Conservation (phyloP, 2,888 invertebrate genomes). For the Pachydiplax longipennis region DNA sequence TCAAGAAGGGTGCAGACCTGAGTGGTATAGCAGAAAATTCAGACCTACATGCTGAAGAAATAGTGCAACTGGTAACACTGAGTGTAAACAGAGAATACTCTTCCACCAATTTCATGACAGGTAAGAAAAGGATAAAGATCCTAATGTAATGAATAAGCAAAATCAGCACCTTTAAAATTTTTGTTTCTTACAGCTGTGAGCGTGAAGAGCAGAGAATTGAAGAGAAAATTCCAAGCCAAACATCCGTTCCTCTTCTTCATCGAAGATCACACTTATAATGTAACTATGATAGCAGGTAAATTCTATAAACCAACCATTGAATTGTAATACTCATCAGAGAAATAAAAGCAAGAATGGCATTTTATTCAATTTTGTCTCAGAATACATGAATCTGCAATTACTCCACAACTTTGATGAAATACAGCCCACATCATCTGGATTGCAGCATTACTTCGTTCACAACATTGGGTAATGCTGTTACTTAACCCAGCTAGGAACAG, state of each 20-base stretch:
- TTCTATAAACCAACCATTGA: background rate
- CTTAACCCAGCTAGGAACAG: constrained; percentile 2
- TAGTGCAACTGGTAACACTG: constrained; percentile 71
- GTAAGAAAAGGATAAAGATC: constrained; percentile 54
- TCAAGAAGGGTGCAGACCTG: constrained; percentile 68
- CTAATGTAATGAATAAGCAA: background rate
- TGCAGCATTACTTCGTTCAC: background rate
- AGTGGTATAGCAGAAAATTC: constrained; percentile 66
- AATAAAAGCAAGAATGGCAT: constrained; percentile 37
- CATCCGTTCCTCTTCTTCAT: constrained; percentile 83
- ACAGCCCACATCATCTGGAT: background rate
- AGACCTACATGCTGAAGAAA: constrained; percentile 71
- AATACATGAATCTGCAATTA: constrained; percentile 22
- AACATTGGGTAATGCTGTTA: background rate
- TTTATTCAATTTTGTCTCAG: constrained; percentile 26
- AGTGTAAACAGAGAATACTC: constrained; percentile 66
- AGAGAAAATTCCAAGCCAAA: constrained; percentile 71
- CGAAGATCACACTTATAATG: constrained; percentile 69
- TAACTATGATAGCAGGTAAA: constrained; percentile 6
- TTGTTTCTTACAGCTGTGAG: background rate
- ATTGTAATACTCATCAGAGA: background rate
- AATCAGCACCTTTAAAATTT: background rate
- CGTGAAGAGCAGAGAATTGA: constrained; percentile 59
- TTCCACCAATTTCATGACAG: constrained; percentile 61
- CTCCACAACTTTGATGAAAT: constrained; percentile 19